These are phyloP conservation scores for Alligator sinensis DNA, from an alignment of 2,113 vertebrate species.

Conservation along the genomic window DNA sequence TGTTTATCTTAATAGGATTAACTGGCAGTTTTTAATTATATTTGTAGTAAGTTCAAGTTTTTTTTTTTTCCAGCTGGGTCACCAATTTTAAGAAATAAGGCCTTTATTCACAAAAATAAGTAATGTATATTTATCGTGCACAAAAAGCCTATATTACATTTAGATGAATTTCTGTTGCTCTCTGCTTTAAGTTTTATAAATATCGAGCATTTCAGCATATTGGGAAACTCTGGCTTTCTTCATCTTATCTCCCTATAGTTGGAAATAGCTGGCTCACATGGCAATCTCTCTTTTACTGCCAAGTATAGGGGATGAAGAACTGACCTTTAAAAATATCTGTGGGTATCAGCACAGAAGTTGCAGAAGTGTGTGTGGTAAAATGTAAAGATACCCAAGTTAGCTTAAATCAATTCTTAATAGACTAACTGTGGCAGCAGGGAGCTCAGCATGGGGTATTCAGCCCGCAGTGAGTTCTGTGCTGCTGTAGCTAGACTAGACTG, in stretches of 20 bases:
- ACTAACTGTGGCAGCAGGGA: no score
- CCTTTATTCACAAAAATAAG: not conserved
- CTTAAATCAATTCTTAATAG: no score
- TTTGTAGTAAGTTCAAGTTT: not conserved
- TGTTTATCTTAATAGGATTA: not conserved
- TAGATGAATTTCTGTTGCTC: not conserved
- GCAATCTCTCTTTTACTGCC: not conserved
- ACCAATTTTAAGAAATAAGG: not conserved
- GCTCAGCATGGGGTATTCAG: no score
- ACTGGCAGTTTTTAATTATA: not conserved
- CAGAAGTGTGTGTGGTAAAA: no score
- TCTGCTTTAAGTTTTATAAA: not conserved
- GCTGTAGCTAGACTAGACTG: no score
- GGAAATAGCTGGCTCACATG: not conserved
- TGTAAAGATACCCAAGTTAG: no score
- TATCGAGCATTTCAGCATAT: not conserved
- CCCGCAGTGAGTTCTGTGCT: no score
- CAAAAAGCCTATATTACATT: not conserved
- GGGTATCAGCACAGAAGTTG: no score
- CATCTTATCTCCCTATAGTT: not conserved
- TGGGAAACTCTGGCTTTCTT: not conserved
- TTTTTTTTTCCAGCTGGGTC: not conserved
- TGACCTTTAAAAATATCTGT: no score
- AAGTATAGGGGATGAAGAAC: not conserved
- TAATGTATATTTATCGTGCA: not conserved